These are phyloP conservation scores for Drosophila cognata DNA, from an alignment of 2,888 invertebrate species.

Conservation along the genomic window DNA sequence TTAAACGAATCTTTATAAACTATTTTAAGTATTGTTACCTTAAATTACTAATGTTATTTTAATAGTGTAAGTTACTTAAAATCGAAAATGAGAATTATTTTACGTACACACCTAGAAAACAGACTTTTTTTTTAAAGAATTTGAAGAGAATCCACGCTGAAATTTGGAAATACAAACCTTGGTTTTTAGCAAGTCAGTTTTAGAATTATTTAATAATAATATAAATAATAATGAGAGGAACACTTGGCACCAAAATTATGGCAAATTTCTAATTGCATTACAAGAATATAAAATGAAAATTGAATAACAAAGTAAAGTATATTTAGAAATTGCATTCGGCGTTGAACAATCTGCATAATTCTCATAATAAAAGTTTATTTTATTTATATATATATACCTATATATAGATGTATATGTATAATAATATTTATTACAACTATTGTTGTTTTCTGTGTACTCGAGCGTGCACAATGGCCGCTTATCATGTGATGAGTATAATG, in stretches of 20 bases:
- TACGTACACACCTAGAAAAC: background rate
- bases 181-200: background rate
- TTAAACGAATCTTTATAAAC: background rate
- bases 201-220: background rate
- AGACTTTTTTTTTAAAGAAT: background rate
- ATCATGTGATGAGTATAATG: constrained; percentile 57
- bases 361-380: background rate
- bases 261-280: background rate
- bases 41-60: background rate
- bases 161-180: background rate
- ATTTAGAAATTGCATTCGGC: too few species aligned
- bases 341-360: background rate
- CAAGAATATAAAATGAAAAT: background rate
- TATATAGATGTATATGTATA: background rate
- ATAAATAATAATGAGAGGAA: background rate
- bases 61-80: background rate
- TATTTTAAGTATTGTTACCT: too few species aligned
- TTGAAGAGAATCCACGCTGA: fast-evolving
- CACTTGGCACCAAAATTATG: background rate
- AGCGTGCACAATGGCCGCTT: constrained; percentile 56
- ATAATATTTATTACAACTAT: constrained; percentile 12
- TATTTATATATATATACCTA: background rate
- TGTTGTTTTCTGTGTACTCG: constrained; percentile 26
- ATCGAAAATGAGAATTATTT: background rate
- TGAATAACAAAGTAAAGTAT: too few species aligned